phyloP scores from a whole-genome alignment of 1,140 invertebrate species.

The Drosophila trapezifrons region DNA sequence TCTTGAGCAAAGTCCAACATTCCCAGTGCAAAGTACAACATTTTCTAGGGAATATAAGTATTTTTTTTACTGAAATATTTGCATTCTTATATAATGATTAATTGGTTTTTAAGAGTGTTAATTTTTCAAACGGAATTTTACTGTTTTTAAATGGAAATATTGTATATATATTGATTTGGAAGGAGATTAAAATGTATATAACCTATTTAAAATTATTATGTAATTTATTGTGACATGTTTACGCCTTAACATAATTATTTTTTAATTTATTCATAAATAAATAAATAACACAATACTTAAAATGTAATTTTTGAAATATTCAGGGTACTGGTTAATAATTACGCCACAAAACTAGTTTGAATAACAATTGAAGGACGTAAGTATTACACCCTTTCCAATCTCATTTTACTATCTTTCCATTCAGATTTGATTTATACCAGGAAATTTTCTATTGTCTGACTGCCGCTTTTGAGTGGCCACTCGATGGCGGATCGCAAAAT shows the following conservation, averaged over 20 bases:
- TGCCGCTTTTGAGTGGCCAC: conserved; percentile 30
- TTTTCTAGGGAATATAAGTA: conserved; percentile 4
- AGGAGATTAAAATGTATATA: too few relatives aligned
- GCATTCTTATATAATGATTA: not conserved
- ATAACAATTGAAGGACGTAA: conserved; percentile 33
- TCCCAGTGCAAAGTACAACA: conserved; percentile 44
- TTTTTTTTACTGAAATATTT: too few relatives aligned
- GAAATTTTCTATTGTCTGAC: conserved; percentile 23
- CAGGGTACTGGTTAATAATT: not conserved
- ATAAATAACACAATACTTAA: too few relatives aligned
- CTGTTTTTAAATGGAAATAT: not conserved
- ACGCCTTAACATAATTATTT: too few relatives aligned
- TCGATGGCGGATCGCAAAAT: conserved; percentile 51
- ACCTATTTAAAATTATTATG: too few relatives aligned
- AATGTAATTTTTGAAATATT: not conserved
- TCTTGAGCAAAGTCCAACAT: conserved; percentile 64
- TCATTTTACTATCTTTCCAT: conserved; percentile 12
- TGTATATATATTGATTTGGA: too few relatives aligned
- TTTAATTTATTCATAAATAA: too few relatives aligned
- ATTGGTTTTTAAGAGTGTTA: not conserved
- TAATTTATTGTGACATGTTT: too few relatives aligned
- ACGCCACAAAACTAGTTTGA: not conserved
- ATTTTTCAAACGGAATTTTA: not conserved
- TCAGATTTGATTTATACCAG: conserved; percentile 29
- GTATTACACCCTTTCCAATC: not conserved